Base-by-base conservation (phyloP, 2,113 vertebrate genomes). In the Bubo bubo region DNA sequence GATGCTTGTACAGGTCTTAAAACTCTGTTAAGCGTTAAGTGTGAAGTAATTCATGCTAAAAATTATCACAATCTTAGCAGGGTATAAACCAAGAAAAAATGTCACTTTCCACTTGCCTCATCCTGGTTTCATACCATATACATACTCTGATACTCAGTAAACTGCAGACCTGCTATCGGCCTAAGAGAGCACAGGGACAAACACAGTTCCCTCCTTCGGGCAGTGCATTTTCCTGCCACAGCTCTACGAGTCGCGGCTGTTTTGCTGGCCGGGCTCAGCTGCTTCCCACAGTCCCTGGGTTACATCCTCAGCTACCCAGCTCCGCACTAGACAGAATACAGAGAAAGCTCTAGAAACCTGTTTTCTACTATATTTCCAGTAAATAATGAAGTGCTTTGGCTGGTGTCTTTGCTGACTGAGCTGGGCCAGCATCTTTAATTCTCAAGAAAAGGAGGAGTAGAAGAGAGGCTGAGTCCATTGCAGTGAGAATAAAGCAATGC, bases 201-300 rank as follows among this genome's bases (percentile, higher is more conserved):
- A 17, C 6, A 0, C 41, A 27, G 14, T 21, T 11, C 18, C 30
- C 15, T 66, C 43, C 28, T 28, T 7, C 1, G 34, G 52, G 89
- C 52, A 60, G 30, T 2, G 5, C 8, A 0, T 43, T 56, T n/a
- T 56, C 35, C 45, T n/a, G 35, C 37, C 4, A 3, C 66, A 18
- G 73, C 30, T 58, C 35, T 7, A 27, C 1, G 4, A 20, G 27
- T 26, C 1, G 5, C 50, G 13, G 58, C 27, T 4, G 0, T 26
- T 58, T n/a, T 39, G 45, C 37, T 30, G 45, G 4, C 12, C 2
- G 0, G 34, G 34, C 66, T 64, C 35, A 28, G 20, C 74, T 45
- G 16, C 37, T 34, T 34, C 66, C 34, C 59, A 17, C 1, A 9
- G 14, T 39, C 27, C 67, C 34, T 17, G 21, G 28, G 35, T 16